Percentiles rank a stretch among this genome's conserved stretches.
phyloP scores from a whole-genome alignment of 2,888 invertebrate species.

The Caenorhabditis becei region DNA sequence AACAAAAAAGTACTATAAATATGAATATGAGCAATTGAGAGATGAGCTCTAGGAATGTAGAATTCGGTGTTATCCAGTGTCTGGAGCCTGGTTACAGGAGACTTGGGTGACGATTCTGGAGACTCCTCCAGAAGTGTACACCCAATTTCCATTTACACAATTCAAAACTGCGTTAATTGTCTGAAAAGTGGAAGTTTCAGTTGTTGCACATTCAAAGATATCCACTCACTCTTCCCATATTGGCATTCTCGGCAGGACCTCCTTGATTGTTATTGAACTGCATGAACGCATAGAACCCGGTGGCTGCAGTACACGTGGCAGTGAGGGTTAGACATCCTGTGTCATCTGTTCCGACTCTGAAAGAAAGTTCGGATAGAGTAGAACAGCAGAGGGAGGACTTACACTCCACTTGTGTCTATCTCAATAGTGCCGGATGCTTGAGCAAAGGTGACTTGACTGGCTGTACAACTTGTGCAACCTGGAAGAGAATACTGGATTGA shows the following conservation, averaged over 20 bases:
- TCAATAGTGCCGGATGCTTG: conserved; percentile 21
- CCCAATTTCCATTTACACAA: conserved; percentile 59
- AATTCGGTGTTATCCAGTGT: conserved; percentile 21
- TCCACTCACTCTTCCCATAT: conserved; percentile 46
- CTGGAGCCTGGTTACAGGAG: conserved; percentile 57
- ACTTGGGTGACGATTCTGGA: conserved; percentile 48
- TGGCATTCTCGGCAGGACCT: conserved; percentile 51
- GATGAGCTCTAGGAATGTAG: too few species aligned
- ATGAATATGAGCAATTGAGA: not conserved
- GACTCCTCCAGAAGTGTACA: conserved; percentile 54
- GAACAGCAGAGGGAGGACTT: not conserved
- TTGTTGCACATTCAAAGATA: not conserved
- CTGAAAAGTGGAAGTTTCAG: conserved; percentile 12
- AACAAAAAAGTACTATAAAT: not conserved
- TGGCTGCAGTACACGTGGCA: conserved; percentile 50
- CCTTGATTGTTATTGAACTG: conserved; percentile 60
- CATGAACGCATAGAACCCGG: conserved; percentile 46
- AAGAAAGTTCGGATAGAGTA: not conserved
- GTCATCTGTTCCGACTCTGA: conserved; percentile 38
- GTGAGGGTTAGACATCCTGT: conserved; percentile 45
- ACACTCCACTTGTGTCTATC: conserved; percentile 47
- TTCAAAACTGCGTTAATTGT: conserved; percentile 45
- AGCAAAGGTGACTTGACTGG: conserved; percentile 46
- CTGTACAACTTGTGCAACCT: conserved; percentile 55
- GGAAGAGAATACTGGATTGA: conserved; percentile 1